Conservation (phyloP, 2,797 vertebrate genomes). For the Bovichtus variegatus region DNA sequence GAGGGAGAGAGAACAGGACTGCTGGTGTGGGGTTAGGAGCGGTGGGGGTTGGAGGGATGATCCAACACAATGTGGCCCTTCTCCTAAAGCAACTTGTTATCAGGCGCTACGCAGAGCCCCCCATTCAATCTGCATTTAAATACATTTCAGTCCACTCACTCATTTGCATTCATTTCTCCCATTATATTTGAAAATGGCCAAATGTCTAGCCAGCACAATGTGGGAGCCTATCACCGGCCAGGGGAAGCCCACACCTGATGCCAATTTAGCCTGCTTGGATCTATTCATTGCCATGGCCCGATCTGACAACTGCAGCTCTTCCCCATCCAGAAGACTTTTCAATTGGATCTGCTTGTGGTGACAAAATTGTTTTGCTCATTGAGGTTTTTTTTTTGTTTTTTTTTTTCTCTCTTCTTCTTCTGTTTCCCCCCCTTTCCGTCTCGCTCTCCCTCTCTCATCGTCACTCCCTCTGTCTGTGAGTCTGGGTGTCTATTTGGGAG, state of each 20-base stretch:
- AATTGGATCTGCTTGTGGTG: conserved; percentile 97
- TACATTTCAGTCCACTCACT: conserved; percentile 98
- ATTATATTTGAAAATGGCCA: conserved; percentile 99
- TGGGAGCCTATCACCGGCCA: conserved; percentile 91
- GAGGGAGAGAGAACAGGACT: conserved; percentile 72
- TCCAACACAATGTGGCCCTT: conserved; percentile 98
- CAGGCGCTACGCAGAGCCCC: conserved; percentile 95
- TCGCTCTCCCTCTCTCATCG: conserved; percentile 57
- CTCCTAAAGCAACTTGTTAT: conserved; percentile 99
- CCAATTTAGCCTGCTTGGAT: conserved; percentile 94
- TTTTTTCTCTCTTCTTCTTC: conserved; percentile 41
- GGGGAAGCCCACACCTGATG: conserved; percentile 94
- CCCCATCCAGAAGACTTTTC: conserved; percentile 92
- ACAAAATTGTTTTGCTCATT: conserved; percentile 96
- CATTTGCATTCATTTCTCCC: conserved; percentile 99
- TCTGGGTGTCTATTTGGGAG: conserved; percentile 94
- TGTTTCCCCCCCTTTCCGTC: conserved; percentile 31
- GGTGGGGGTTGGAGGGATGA: conserved; percentile 90
- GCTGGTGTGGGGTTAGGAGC: conserved; percentile 71
- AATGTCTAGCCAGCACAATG: conserved; percentile 97
- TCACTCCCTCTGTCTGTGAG: conserved; percentile 81
- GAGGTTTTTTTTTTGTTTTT: conserved; percentile 72
- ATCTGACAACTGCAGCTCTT: conserved; percentile 94
- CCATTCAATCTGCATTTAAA: conserved; percentile 99
- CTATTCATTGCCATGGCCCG: conserved; percentile 91